These are phyloP conservation scores for Chitala chitala DNA, from an alignment of 2,113 vertebrate genomes.

Conservation along the genomic window DNA sequence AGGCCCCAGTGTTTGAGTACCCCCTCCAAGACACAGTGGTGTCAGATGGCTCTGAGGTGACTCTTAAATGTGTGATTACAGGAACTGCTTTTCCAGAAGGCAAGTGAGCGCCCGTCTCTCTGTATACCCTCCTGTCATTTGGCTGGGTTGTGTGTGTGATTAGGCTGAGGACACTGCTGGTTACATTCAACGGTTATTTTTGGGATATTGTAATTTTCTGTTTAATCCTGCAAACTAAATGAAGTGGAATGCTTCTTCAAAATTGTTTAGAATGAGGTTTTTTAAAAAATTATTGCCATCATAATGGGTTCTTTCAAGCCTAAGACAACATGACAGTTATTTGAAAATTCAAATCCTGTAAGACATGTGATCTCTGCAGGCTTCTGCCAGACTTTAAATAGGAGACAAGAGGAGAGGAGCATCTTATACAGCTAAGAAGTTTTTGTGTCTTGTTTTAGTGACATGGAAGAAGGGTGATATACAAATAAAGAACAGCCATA, in stretches of 20 bases:
- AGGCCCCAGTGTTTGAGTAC: constrained; percentile 89
- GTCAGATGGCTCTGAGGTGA: constrained; percentile 71
- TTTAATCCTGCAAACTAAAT: neutral
- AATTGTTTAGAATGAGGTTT: neutral
- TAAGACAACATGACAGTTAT: neutral
- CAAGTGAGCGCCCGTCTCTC: constrained; percentile 40
- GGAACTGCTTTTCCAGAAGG: constrained; percentile 86
- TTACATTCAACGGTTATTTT: neutral
- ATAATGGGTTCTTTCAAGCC: neutral
- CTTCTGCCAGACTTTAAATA: neutral
- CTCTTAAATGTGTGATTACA: constrained; percentile 82
- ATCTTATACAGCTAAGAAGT: neutral
- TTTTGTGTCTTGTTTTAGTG: constrained; percentile 51
- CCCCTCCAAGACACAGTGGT: constrained; percentile 74
- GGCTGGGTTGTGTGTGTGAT: neutral
- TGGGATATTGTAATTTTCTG: neutral
- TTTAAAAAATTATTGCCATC: neutral
- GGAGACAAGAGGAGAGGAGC: neutral
- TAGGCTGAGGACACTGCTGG: neutral
- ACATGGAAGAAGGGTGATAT: constrained; percentile 78
- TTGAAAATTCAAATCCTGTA: neutral
- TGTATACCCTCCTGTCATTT: neutral
- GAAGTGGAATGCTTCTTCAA: neutral
- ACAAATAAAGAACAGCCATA: constrained; percentile 51
- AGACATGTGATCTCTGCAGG: neutral